Evolutionary conservation across 2,797 vertebrate genomes (phyloP), one percentile per base, ranked within the genome.

Genomic region (Melanitta fusca): DNA sequence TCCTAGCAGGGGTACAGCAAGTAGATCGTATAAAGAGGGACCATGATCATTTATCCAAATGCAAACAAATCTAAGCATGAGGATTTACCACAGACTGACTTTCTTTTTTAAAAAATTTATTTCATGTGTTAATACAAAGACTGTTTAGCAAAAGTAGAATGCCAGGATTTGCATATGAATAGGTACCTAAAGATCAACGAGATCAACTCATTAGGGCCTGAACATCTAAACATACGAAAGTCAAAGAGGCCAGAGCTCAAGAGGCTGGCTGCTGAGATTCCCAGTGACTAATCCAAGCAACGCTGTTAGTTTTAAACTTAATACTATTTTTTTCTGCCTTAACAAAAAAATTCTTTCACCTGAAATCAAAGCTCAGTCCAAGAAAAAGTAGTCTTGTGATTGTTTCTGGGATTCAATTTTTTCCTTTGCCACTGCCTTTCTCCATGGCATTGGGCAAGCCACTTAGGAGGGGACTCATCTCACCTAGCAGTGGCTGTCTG

Each of bases 91-190:
- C 83, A 91, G 91, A 56, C 83, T 94, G 88, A 77, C 95, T 97
- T 91, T 96, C 92, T 93, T 96, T 95, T 89, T 90, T 1, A 60
- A 71, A 93, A 92, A 84, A 86, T 64, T 93, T 96, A 96, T 97
- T 97, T 97, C 96, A 97, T 96, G 96, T 96, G 93, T 97, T 96
- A 95, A 96, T 95, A 95, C 79, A 94, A 96, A 97, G 90, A 94
- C 89, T 94, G 79, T 90, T 96, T 96, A 97, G 95, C 91, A 93
- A 94, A 97, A 97, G 56, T 96, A 96, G 96, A 97, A 97, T 97
- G 80, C 79, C 88, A 91, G 86, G 91, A 95, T 97, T 96, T 97
- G 93, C 93, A 95, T 97, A 97, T 97, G 96, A 97, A 83, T 97
- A 92, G 96, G 87, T 85, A 95, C 89, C 95, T 81, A 95, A 97